Conservation (phyloP, 1,140 invertebrate species). For the Solenopsis invicta region DNA sequence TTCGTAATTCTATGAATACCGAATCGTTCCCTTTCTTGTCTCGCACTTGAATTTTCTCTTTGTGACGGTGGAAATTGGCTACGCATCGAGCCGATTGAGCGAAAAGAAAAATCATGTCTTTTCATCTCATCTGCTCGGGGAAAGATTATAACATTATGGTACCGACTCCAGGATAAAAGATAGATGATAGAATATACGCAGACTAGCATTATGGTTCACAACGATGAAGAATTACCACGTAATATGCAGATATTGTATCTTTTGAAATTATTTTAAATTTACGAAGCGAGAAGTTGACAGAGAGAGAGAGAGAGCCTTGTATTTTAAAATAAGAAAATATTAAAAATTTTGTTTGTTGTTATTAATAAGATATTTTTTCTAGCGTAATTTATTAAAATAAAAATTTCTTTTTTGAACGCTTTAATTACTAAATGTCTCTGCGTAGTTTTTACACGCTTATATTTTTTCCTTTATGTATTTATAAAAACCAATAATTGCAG, state of each 20-base stretch:
- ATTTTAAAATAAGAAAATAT: background rate
- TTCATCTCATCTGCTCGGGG: background rate
- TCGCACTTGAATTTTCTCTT: slow-evolving; percentile 53
- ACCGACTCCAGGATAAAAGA: background rate
- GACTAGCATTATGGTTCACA: background rate
- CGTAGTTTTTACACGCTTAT: background rate
- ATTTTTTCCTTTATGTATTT: slow-evolving; percentile 1
- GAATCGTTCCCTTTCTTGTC: slow-evolving; percentile 29
- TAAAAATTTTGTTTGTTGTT: background rate
- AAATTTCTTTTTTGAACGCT: background rate
- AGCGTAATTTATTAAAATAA: background rate
- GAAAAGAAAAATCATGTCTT: slow-evolving; percentile 19
- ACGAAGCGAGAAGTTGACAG: background rate
- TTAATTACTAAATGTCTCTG: background rate
- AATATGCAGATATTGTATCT: background rate
- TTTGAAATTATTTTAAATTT: background rate
- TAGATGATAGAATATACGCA: slow-evolving; percentile 8
- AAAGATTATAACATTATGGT: background rate
- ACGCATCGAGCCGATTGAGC: slow-evolving; percentile 26
- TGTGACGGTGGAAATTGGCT: slow-evolving; percentile 14
- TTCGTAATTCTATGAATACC: slow-evolving; percentile 54
- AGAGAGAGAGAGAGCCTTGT: too few species aligned
- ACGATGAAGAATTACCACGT: background rate
- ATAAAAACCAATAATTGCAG: slow-evolving; percentile 2
- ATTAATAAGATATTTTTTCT: background rate